Evolutionary conservation across 2,797 vertebrate species (phyloP).

Genomic region (Champsocephalus gunnari): DNA sequence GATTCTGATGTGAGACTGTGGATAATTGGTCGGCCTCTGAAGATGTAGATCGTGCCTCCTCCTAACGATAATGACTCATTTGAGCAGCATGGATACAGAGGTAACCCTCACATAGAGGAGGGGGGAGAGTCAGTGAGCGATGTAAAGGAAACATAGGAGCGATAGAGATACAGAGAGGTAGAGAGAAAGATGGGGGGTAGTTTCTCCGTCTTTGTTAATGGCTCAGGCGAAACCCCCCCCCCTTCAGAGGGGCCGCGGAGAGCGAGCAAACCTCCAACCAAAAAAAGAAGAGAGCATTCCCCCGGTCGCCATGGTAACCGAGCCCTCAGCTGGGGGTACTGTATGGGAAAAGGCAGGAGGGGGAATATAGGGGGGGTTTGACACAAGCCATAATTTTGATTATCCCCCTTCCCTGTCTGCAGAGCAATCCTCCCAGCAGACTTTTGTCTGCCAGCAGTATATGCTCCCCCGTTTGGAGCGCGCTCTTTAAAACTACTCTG

Average conservation of each 20-base stretch:
- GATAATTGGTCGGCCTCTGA: no score
- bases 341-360: conserved; percentile 27
- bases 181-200: conserved; percentile 13
- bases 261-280: conserved; percentile 52
- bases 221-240: conserved; percentile 36
- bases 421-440: conserved; percentile 25
- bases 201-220: conserved; percentile 58
- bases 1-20: no score
- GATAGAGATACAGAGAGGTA: not conserved
- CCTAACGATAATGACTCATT: conserved; percentile 49
- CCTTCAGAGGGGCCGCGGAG: conserved; percentile 7
- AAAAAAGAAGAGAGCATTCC: conserved; percentile 64
- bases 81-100: conserved; percentile 34
- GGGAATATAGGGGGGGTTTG: not conserved
- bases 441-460: not conserved
- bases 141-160: not conserved
- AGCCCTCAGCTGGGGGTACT: conserved; percentile 64
- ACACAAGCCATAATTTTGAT: conserved; percentile 44
- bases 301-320: conserved; percentile 76
- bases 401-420: conserved; percentile 25
- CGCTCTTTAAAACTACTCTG: no score
- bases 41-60: conserved; percentile 25
- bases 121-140: not conserved
- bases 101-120: not conserved
- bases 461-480: no score